phyloP scores from a whole-genome alignment of 1,140 invertebrate species.

The Caenorhabditis remanei region DNA sequence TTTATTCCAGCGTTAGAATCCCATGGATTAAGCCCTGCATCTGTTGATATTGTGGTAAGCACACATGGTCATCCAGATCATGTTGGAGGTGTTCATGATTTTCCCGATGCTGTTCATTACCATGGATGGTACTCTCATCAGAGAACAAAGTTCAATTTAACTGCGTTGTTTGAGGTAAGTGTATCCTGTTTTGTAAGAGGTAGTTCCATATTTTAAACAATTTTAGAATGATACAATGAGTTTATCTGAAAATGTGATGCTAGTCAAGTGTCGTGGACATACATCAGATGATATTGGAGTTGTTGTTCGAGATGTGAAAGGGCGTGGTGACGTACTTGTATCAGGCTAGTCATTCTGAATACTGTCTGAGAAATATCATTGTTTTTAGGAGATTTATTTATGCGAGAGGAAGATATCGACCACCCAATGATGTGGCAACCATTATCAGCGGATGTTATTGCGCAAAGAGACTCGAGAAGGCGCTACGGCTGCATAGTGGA shows the following conservation, averaged over 20 bases:
- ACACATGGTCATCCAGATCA: conserved; percentile 76
- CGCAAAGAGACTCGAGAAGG: conserved; percentile 52
- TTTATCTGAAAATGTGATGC: conserved; percentile 71
- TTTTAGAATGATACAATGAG: conserved; percentile 71
- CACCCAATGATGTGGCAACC: conserved; percentile 75
- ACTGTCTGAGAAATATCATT: conserved; percentile 14
- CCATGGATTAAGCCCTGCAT: conserved; percentile 70
- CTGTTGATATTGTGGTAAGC: conserved; percentile 73
- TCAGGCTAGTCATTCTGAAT: conserved; percentile 57
- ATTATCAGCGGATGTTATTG: conserved; percentile 59
- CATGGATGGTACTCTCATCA: conserved; percentile 69
- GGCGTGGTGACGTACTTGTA: conserved; percentile 70
- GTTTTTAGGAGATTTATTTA: conserved; percentile 71
- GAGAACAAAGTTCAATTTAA: conserved; percentile 72
- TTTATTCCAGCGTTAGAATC: conserved; percentile 67
- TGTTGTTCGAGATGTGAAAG: conserved; percentile 68
- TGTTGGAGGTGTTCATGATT: conserved; percentile 72
- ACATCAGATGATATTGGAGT: conserved; percentile 75
- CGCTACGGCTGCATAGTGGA: conserved; percentile 40
- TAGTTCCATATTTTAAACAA: neutral
- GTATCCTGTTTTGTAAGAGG: neutral
- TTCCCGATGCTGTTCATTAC: conserved; percentile 74
- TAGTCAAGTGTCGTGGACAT: conserved; percentile 73
- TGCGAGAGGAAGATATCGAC: conserved; percentile 72
- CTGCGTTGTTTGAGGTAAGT: conserved; percentile 73